Evolutionary conservation across 2,113 vertebrate genomes (phyloP), one percentile per base, ranked within the genome.

Genomic region (Lasiurus cinereus): DNA sequence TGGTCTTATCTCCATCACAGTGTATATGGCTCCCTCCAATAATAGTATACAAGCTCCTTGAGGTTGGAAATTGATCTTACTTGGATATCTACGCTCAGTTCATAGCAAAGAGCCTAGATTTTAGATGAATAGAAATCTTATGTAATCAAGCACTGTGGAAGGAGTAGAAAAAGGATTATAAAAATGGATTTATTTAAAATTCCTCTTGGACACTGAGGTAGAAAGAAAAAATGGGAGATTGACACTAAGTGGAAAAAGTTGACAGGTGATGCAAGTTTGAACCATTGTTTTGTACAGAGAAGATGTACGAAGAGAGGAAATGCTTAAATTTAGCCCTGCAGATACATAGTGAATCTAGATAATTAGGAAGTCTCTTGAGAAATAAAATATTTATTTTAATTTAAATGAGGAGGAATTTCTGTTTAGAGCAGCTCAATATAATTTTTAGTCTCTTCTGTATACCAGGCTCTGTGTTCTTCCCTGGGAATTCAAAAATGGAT

Each of bases 341-440:
- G 21, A 67, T 74, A 66, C 2, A 4, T 5, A 24, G 31, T 39
- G n/a, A 52, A 31, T 56, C 59, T 36, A 12, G 9, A 6, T 77
- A 69, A 79, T 80, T 69, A 83, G 24, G 80, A 12, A 3, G n/a
- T 73, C 27, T 13, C 24, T 82, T 76, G 43, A 84, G 91, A 39
- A 36, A 56, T 19, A n/a, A 18, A 87, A 48, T 74, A 31, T 73
- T 90, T 94, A 54, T 80, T 84, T 95, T 79, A 77, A 70, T 86
- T 94, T 76, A 52, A 85, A 73, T 80, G 12, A 94, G 27, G 1
- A 50, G 46, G 29, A 62, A 92, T 87, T 86, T 86, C 54, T 87
- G 43, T 62, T 83, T 74, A n/a, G 80, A 86, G 29, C 8, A 48
- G 13, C 15, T 86, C 54, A 29, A 9, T 83, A 29, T 19, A 46